Conservation (phyloP, 2,888 invertebrate species). For the Drosophila emarginata region DNA sequence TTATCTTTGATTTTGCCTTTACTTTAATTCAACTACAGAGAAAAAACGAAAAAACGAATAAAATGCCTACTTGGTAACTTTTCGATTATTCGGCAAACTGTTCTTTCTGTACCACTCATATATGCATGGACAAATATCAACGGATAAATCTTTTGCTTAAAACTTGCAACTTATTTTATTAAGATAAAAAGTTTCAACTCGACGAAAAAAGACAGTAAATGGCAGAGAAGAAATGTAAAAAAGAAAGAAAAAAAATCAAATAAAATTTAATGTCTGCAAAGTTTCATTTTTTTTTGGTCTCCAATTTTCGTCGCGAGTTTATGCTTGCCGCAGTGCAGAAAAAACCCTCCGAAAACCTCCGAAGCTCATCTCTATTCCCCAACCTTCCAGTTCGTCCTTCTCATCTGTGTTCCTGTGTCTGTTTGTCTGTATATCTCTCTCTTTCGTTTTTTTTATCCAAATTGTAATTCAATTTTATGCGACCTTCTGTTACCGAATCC, state of each 20-base stretch:
- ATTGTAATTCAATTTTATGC: conserved; percentile 76
- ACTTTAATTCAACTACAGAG: not conserved
- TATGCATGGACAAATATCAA: conserved; percentile 42
- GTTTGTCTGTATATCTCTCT: not conserved
- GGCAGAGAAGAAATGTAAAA: conserved; percentile 9
- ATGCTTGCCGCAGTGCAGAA: conserved; percentile 58
- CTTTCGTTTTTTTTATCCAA: conserved; percentile 17
- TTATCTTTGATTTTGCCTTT: not conserved
- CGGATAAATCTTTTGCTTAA: conserved; percentile 46
- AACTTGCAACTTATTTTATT: conserved; percentile 77
- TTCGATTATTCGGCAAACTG: conserved; percentile 27
- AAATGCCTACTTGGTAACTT: conserved; percentile 14
- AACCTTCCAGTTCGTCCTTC: not conserved
- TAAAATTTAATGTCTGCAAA: conserved; percentile 78
- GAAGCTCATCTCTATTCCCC: not conserved
- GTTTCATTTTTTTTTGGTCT: conserved; percentile 42
- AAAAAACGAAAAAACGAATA: not conserved
- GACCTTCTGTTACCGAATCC: conserved; percentile 71
- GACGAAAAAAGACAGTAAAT: conserved; percentile 18
- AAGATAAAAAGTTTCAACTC: conserved; percentile 69
- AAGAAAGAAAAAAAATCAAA: conserved; percentile 58
- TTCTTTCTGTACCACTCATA: conserved; percentile 20
- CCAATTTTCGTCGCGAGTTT: conserved; percentile 41
- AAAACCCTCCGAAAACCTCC: conserved; percentile 14
- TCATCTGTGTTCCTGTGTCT: not conserved